phyloP scores from a whole-genome alignment of 2,797 vertebrate species.

The Epinephelus malabaricus region DNA sequence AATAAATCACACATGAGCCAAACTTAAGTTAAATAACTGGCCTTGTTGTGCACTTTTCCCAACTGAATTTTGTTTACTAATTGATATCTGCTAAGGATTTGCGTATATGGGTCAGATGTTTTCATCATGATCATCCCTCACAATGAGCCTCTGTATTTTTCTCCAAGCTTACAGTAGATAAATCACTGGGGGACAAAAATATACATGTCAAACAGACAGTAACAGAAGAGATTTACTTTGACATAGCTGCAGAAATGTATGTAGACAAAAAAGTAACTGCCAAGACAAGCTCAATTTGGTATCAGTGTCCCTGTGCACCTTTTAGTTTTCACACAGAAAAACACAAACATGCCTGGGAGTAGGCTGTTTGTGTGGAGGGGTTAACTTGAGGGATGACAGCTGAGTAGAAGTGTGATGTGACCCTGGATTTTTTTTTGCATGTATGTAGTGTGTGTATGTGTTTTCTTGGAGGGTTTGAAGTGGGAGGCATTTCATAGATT shows the following conservation, averaged over 20 bases:
- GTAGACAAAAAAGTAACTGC: constrained; percentile 4
- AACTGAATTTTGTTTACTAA: constrained; percentile 45
- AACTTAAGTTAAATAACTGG: constrained; percentile 38
- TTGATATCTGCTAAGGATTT: constrained; percentile 53
- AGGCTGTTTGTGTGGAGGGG: constrained; percentile 10
- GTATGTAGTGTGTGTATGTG: constrained; percentile 27
- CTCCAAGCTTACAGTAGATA: constrained; percentile 36
- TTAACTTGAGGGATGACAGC: constrained; percentile 20
- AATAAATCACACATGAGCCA: constrained; percentile 37
- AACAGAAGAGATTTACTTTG: constrained; percentile 12
- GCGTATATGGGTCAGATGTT: constrained; percentile 45
- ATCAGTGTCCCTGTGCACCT: neutral
- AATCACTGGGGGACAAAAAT: constrained; percentile 12
- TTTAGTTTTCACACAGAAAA: constrained; percentile 13
- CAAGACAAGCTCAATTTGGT: neutral
- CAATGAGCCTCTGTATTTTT: constrained; percentile 25
- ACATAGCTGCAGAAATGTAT: neutral
- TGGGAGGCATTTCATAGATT: constrained; percentile 46
- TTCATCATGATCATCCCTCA: constrained; percentile 37
- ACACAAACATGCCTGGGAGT: constrained; percentile 33
- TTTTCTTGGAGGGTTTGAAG: constrained; percentile 37
- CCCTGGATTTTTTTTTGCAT: constrained; percentile 46
- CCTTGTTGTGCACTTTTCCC: constrained; percentile 37
- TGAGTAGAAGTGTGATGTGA: constrained; percentile 62
- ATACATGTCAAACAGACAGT: constrained; percentile 7